Conservation (phyloP, 2,113 vertebrate species). For the Laterallus jamaicensis region DNA sequence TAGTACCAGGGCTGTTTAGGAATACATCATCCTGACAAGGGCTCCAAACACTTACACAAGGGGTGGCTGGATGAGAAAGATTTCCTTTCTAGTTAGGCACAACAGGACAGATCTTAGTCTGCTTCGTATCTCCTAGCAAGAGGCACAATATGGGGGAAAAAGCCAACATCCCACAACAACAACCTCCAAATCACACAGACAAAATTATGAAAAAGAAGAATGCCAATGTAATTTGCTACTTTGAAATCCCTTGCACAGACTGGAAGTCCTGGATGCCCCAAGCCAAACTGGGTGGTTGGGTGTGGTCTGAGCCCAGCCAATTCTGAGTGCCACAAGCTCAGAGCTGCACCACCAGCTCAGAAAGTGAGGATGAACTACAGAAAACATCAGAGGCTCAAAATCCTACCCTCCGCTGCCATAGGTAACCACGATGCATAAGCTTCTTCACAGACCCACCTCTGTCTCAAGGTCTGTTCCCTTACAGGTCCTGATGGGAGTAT, state of each 20-base stretch:
- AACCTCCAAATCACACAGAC: too few species aligned
- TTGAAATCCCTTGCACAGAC: not conserved
- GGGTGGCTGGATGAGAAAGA: slow-evolving; percentile 10
- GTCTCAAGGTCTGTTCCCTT: not conserved
- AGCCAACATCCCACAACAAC: too few species aligned
- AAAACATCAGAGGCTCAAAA: not conserved
- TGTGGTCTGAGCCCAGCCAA: not conserved
- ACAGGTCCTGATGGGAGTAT: not conserved
- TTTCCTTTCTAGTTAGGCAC: slow-evolving; percentile 35
- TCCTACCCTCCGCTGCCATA: not conserved
- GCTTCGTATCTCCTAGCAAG: not conserved
- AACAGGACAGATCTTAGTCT: not conserved
- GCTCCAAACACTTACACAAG: not conserved
- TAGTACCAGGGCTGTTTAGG: not conserved
- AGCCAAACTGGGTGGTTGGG: not conserved
- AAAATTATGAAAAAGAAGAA: not conserved
- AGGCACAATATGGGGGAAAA: not conserved
- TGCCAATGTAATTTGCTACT: not conserved
- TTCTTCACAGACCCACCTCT: not conserved
- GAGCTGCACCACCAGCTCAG: not conserved
- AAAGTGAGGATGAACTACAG: not conserved
- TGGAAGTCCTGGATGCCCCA: not conserved
- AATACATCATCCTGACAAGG: slow-evolving; percentile 2
- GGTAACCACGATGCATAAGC: too few species aligned
- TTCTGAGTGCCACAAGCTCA: not conserved